Evolutionary conservation across 2,888 invertebrate species (phyloP), one percentile per base, ranked within the genome.

Genomic region (Trichopoda pennipes): DNA sequence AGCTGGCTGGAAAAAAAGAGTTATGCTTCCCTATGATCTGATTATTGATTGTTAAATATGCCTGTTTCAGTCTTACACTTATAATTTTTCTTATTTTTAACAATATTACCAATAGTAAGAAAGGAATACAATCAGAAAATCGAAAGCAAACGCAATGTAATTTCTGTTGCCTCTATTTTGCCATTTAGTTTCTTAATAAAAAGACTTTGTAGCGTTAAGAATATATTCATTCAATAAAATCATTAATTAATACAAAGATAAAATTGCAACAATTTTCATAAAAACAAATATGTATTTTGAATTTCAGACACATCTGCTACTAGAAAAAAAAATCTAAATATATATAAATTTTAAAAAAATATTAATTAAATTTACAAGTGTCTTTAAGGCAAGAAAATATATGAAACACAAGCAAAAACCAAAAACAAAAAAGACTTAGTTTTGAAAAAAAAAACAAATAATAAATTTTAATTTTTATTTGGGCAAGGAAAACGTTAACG

Each of bases 371-470:
- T 79, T 82, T 76, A 76, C 79, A 79, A 68, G 66, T 79, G 82
- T 82, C 61, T 76, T 78, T 55, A 23, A 79, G 68, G 55, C 72
- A 72, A 79, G 72, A 53, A 75, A 66, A 60, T 17, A 49, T 28
- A 53, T 16, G 21, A 70, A 28, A 55, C 42, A 66, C 53, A 47
- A 63, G 63, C 38, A 16, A 66, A 63, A 60, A 17, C 55, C 32
- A 74, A 32, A 28, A 19, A 75, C 53, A 35, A 72, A 38, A 47
- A 53, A 66, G 17, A 49, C 42, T n/a, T 66, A 79, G n/a, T 28
- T 79, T 82, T 82, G 82, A n/a, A n/a, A n/a, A n/a, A n/a, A n/a
- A n/a, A n/a, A n/a, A 75, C 82, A 82, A 82, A 75, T 70, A 72
- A 61, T 79, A 82, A 79, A 79, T 82, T 82, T 68, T 74, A 23